phyloP scores from a whole-genome alignment of 2,888 invertebrate species.

The Panorpa germanica region DNA sequence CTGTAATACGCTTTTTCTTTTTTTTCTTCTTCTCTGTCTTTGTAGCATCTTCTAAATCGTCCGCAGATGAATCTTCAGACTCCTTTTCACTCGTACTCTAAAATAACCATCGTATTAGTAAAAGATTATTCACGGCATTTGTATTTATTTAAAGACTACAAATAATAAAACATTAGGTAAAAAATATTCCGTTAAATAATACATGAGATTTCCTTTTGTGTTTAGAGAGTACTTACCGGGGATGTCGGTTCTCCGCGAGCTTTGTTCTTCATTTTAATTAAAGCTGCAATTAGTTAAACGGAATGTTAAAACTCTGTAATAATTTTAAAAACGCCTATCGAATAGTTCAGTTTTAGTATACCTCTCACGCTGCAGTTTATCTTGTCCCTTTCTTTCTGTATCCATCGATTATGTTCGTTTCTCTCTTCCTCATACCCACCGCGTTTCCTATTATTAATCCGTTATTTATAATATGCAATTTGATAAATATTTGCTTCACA shows the following conservation, averaged over 20 bases:
- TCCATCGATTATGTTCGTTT: conserved; percentile 21
- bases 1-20: no score
- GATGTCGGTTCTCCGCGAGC: no score
- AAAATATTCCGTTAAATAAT: no score
- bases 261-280: no score
- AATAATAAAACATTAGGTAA: no score
- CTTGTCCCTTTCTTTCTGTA: conserved; percentile 20
- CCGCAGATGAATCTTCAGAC: conserved; percentile 13
- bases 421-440: conserved; percentile 24
- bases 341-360: conserved; percentile 12
- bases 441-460: conserved; percentile 19
- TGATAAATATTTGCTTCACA: background rate
- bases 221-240: no score
- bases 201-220: no score
- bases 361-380: conserved; percentile 22
- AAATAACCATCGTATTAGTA: conserved; percentile 9
- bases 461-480: background rate
- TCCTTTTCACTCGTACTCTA: conserved; percentile 19
- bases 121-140: conserved; percentile 1
- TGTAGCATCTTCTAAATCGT: background rate
- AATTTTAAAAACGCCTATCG: background rate
- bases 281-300: conserved; percentile 18
- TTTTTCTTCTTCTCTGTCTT: conserved; percentile 1
- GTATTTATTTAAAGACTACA: no score
- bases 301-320: background rate